Conservation (phyloP, 2,113 vertebrate genomes). For the Mesitornis unicolor region DNA sequence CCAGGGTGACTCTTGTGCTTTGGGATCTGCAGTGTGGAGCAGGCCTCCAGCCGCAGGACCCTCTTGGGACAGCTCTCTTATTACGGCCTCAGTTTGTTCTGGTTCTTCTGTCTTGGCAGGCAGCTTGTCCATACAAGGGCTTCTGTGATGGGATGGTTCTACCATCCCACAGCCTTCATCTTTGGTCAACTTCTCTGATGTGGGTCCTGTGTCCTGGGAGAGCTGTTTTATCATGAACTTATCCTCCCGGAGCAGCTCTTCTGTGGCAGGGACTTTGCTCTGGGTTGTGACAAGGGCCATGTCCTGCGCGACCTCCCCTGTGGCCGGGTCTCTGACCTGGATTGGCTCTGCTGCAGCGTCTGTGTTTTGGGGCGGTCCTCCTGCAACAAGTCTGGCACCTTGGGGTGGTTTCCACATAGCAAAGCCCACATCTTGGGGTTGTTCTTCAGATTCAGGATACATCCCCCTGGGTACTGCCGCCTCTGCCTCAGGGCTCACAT, state of each 20-base stretch:
- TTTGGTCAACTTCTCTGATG: not conserved
- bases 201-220: not conserved
- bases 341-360: not conserved
- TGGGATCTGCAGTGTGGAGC: not conserved
- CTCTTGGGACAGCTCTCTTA: not conserved
- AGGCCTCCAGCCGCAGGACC: not conserved
- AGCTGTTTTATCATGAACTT: not conserved
- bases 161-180: not conserved
- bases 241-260: not conserved
- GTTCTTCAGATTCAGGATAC: not conserved
- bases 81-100: not conserved
- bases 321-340: not conserved
- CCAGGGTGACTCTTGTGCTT: not conserved
- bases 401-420: not conserved
- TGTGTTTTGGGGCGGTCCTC: not conserved
- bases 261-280: not conserved
- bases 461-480: not conserved
- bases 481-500: not conserved
- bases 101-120: not conserved
- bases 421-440: not conserved
- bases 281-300: not conserved
- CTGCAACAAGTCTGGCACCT: not conserved
- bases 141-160: not conserved
- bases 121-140: not conserved
- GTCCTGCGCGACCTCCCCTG: not conserved